phyloP scores from a whole-genome alignment of 2,888 invertebrate genomes.

The Leptopterna dolabrata region DNA sequence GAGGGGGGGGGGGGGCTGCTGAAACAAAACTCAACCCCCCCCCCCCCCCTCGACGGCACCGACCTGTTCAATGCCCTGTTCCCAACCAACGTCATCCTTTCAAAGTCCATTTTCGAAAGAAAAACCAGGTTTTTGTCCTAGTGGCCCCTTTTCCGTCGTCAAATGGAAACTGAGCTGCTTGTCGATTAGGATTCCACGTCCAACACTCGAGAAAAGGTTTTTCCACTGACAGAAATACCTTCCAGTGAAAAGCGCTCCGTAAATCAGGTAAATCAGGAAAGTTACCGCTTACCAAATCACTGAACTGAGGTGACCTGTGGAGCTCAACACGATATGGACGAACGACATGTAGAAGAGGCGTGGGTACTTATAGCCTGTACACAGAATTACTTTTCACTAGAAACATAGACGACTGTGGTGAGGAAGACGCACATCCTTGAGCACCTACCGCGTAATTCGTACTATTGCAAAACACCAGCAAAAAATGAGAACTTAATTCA shows the following conservation, averaged over 20 bases:
- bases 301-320: too few species aligned
- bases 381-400: too few species aligned
- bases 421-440: too few species aligned
- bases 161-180: neutral
- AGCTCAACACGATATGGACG: too few species aligned
- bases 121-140: constrained; percentile 20
- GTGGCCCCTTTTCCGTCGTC: constrained; percentile 5
- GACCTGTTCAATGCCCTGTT: neutral
- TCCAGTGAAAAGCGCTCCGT: neutral
- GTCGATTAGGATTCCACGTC: neutral
- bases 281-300: too few species aligned
- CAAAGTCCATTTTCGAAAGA: neutral
- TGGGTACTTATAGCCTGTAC: too few species aligned
- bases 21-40: constrained; percentile 1
- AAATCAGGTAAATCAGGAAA: neutral
- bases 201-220: neutral
- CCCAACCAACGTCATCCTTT: neutral
- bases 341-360: too few species aligned
- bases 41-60: neutral
- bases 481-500: too few species aligned
- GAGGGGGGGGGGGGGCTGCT: too few species aligned
- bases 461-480: too few species aligned
- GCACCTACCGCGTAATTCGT: too few species aligned
- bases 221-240: neutral
- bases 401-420: too few species aligned